Evolutionary conservation across 2,888 invertebrate genomes (phyloP).

Genomic region (Torymus texanus): DNA sequence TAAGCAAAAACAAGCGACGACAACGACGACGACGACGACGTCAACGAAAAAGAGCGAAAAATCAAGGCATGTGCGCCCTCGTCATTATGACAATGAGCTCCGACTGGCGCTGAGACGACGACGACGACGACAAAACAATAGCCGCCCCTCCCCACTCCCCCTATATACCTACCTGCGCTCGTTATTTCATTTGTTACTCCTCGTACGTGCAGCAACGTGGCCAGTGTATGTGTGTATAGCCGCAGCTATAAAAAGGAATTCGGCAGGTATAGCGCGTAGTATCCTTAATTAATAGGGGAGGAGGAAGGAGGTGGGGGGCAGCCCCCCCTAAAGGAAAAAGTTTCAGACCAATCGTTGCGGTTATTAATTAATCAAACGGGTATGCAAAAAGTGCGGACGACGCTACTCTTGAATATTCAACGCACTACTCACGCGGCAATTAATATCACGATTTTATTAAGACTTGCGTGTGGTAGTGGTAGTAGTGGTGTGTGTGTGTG

Average conservation of each 20-base stretch:
- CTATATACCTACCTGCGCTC: not conserved
- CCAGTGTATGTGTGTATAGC: not conserved
- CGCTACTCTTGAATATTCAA: conserved; percentile 50
- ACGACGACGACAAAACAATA: conserved; percentile 40
- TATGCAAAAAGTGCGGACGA: conserved; percentile 44
- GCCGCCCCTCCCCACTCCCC: not conserved
- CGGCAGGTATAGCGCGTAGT: conserved; percentile 47
- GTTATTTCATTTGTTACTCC: conserved; percentile 25
- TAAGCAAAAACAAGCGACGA: too few relatives aligned
- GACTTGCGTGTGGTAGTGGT: not conserved
- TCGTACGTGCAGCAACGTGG: not conserved
- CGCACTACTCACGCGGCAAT: conserved; percentile 31
- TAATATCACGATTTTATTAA: conserved; percentile 52
- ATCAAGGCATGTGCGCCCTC: not conserved
- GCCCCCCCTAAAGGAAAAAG: conserved; percentile 16
- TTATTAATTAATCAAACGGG: conserved; percentile 53
- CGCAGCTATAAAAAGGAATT: conserved; percentile 23
- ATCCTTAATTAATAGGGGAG: conserved; percentile 50
- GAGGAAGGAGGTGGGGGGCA: too few relatives aligned
- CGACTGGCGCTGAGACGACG: not conserved
- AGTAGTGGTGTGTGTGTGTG: too few relatives aligned
- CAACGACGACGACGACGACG: too few relatives aligned
- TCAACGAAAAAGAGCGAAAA: too few relatives aligned
- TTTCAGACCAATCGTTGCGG: conserved; percentile 42
- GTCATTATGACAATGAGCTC: conserved; percentile 52